These are phyloP conservation scores for Fragum whitleyi DNA, from an alignment of 2,888 invertebrate genomes.

Conservation along the genomic window DNA sequence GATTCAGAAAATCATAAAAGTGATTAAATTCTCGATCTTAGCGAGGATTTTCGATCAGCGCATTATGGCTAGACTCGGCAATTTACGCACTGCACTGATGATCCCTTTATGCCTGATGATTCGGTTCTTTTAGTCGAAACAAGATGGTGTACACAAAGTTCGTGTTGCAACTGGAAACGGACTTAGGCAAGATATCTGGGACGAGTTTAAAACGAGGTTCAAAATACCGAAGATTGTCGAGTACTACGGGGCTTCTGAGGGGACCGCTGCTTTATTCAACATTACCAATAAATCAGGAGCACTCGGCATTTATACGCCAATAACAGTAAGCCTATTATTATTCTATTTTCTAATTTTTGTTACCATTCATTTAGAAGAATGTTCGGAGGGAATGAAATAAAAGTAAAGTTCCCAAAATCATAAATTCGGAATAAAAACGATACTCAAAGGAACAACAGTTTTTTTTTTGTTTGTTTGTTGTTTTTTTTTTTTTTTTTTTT, in stretches of 20 bases:
- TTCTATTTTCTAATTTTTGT: neutral
- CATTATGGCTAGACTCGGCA: too few relatives aligned
- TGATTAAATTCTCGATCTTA: too few relatives aligned
- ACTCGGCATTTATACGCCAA: constrained; percentile 74
- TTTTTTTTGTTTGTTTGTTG: too few relatives aligned
- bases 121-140: neutral
- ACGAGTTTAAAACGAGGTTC: constrained; percentile 93
- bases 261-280: constrained; percentile 98
- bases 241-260: constrained; percentile 98
- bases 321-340: constrained; percentile 70
- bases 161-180: constrained; percentile 96
- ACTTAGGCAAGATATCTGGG: constrained; percentile 96
- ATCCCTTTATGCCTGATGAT: too few relatives aligned
- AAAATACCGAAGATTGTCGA: constrained; percentile 93
- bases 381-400: too few relatives aligned
- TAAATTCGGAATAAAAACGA: neutral
- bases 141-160: constrained; percentile 84
- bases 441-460: neutral
- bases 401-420: neutral
- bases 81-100: too few relatives aligned
- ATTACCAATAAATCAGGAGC: constrained; percentile 89
- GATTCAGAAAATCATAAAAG: too few relatives aligned
- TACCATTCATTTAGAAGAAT: neutral
- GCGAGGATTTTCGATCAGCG: too few relatives aligned
- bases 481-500: too few relatives aligned